These are phyloP conservation scores for Lepisosteus osseus DNA, from an alignment of 2,113 vertebrate genomes.

Conservation along the genomic window DNA sequence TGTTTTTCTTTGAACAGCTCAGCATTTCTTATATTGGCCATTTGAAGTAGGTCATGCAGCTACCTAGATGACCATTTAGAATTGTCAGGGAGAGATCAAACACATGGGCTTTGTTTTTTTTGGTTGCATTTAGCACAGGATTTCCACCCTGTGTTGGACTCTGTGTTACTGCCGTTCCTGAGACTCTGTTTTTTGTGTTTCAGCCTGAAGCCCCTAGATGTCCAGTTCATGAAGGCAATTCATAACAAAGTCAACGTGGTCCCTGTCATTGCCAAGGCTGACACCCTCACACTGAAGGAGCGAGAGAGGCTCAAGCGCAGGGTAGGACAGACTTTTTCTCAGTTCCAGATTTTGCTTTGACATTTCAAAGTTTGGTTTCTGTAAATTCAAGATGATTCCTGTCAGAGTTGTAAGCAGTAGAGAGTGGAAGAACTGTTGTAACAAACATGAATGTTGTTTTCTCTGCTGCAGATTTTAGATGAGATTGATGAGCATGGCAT, in stretches of 20 bases:
- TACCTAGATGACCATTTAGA: too few relatives aligned
- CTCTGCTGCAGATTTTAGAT: constrained; percentile 79
- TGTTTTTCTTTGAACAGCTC: too few relatives aligned
- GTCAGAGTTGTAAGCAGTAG: too few relatives aligned
- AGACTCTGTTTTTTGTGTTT: constrained; percentile 11
- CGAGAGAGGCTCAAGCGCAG: constrained; percentile 91
- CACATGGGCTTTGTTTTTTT: neutral
- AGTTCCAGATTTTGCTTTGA: too few relatives aligned
- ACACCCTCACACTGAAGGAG: constrained; percentile 82
- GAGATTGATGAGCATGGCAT: constrained; percentile 97
- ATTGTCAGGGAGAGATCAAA: too few relatives aligned
- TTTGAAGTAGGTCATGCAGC: too few relatives aligned
- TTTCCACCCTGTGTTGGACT: constrained; percentile 3
- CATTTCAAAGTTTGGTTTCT: too few relatives aligned
- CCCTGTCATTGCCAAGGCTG: constrained; percentile 75
- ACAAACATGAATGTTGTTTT: neutral
- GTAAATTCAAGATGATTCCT: too few relatives aligned
- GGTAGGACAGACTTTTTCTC: constrained; percentile 57
- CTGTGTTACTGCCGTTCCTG: neutral
- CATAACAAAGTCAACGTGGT: constrained; percentile 80
- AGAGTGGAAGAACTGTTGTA: too few relatives aligned
- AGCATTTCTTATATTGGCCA: too few relatives aligned
- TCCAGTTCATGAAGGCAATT: constrained; percentile 81
- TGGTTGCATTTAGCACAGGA: neutral
- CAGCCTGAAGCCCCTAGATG: constrained; percentile 75